A percentile compares a stretch with the other conserved stretches of the same genome.
phyloP scores from a whole-genome alignment of 2,113 vertebrate species.

The Pungitius pungitius region DNA sequence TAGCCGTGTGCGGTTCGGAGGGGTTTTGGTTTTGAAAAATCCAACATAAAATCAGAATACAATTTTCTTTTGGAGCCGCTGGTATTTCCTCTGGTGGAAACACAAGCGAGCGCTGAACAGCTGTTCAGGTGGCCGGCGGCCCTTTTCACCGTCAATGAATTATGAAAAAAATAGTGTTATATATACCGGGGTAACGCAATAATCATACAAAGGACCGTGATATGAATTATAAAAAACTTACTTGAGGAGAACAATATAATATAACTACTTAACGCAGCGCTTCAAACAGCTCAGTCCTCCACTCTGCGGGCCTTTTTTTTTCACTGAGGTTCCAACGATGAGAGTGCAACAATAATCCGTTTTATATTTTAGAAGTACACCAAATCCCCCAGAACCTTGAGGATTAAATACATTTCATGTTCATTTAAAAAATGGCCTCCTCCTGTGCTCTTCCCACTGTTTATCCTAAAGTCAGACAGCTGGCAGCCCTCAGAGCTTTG shows the following conservation, averaged over 20 bases:
- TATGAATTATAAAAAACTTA: too few relatives aligned
- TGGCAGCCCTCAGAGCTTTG: constrained; percentile 37
- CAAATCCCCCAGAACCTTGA: constrained; percentile 40
- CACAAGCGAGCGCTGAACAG: too few relatives aligned
- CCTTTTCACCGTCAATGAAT: too few relatives aligned
- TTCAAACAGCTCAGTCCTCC: background rate
- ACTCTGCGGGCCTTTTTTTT: background rate
- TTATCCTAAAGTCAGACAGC: constrained; percentile 49
- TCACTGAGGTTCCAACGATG: constrained; percentile 7
- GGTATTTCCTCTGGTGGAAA: too few relatives aligned
- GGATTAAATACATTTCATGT: constrained; percentile 53
- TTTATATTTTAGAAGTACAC: constrained; percentile 30
- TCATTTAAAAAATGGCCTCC: constrained; percentile 39
- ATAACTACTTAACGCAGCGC: background rate
- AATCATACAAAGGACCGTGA: too few relatives aligned
- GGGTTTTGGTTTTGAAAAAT: too few relatives aligned
- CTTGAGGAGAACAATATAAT: background rate
- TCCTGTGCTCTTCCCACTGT: constrained; percentile 31
- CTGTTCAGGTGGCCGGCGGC: too few relatives aligned
- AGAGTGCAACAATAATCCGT: constrained; percentile 42
- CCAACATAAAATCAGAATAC: too few relatives aligned
- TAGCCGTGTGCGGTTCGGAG: too few relatives aligned
- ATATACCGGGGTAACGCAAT: too few relatives aligned
- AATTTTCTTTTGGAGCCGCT: too few relatives aligned
- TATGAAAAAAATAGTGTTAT: too few relatives aligned